Conservation (phyloP, 2,797 vertebrate genomes). For the Pseudochirops corinnae region DNA sequence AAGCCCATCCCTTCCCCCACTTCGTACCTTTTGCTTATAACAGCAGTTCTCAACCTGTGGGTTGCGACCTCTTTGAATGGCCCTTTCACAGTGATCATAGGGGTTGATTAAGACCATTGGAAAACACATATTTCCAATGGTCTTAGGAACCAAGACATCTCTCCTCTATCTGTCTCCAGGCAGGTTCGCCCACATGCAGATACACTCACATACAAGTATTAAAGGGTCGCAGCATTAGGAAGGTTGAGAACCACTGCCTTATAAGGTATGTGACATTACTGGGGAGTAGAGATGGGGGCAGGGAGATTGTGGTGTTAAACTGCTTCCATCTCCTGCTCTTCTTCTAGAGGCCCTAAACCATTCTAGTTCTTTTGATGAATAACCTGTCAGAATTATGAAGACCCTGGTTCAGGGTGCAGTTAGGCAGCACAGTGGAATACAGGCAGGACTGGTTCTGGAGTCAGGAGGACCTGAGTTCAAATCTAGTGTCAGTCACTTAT, state of each 20-base stretch:
- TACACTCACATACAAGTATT: no score
- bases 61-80: no score
- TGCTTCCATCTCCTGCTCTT: not conserved
- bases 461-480: not conserved
- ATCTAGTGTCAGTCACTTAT: not conserved
- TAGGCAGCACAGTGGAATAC: not conserved
- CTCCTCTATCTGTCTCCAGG: no score
- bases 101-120: no score
- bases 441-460: not conserved
- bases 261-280: not conserved
- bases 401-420: not conserved
- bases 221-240: no score
- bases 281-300: not conserved
- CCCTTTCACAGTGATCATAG: no score
- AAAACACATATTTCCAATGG: no score
- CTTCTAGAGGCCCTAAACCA: not conserved
- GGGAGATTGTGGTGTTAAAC: not conserved
- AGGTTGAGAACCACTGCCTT: no score
- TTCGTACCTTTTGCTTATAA: not conserved
- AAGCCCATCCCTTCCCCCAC: not conserved
- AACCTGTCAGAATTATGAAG: not conserved
- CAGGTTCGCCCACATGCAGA: no score
- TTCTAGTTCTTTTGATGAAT: not conserved
- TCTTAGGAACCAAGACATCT: no score
- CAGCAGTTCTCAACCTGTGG: no score